These are phyloP conservation scores for Rhinoptilus africanus DNA, from an alignment of 2,113 vertebrate genomes.

Conservation along the genomic window DNA sequence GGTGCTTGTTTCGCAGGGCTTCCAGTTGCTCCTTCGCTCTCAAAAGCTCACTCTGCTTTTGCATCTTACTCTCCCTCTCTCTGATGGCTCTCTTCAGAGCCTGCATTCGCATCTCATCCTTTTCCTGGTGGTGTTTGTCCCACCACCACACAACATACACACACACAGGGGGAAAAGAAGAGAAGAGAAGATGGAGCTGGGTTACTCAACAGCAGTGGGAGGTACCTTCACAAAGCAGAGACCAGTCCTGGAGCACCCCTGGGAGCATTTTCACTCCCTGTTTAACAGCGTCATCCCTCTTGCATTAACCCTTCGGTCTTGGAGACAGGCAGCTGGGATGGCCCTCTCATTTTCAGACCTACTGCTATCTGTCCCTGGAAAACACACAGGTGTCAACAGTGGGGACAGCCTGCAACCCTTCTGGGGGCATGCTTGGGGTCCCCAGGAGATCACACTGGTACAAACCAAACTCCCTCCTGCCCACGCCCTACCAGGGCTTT, in stretches of 20 bases:
- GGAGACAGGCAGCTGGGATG: not conserved
- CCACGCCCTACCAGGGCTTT: not conserved
- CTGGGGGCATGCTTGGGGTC: not conserved
- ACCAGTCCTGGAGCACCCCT: too few species aligned
- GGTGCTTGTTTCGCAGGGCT: constrained; percentile 39
- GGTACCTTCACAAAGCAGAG: not conserved
- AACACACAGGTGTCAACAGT: too few species aligned
- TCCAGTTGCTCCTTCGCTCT: constrained; percentile 54
- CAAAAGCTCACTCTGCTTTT: constrained; percentile 64
- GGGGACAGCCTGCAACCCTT: not conserved
- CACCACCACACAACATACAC: not conserved
- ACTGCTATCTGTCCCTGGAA: not conserved
- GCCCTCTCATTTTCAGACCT: not conserved
- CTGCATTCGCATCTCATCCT: constrained; percentile 49
- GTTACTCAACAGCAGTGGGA: not conserved
- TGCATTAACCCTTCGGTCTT: not conserved
- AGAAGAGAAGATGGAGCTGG: not conserved
- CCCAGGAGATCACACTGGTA: not conserved
- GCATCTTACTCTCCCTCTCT: constrained; percentile 42
- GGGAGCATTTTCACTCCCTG: too few species aligned
- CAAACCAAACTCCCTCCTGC: not conserved
- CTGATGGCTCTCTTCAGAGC: constrained; percentile 69
- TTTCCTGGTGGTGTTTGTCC: constrained; percentile 65
- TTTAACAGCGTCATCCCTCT: too few species aligned
- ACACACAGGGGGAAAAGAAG: not conserved